phyloP scores from a whole-genome alignment of 2,797 vertebrate genomes.

The Morus bassanus region DNA sequence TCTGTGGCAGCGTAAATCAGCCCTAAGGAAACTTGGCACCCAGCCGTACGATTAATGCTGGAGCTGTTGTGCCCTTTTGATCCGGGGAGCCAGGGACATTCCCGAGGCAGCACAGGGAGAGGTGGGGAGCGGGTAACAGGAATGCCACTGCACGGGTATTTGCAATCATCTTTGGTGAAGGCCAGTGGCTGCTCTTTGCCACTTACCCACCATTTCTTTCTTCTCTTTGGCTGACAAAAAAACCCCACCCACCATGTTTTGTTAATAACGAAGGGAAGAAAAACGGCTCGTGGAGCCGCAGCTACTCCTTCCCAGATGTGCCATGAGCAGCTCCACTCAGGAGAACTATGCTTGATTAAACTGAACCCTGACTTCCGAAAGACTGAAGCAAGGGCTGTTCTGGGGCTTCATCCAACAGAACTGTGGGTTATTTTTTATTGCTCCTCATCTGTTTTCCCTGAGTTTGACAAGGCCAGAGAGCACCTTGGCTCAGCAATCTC shows the following conservation, averaged over 20 bases:
- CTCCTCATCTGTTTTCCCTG: neutral
- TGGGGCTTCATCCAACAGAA: neutral
- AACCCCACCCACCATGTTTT: neutral
- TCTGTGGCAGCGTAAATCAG: neutral
- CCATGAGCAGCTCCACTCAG: neutral
- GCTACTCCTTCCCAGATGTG: neutral
- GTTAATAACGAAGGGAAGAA: neutral
- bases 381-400: neutral
- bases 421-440: neutral
- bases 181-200: neutral
- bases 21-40: neutral
- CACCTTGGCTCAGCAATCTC: neutral
- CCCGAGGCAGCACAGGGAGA: neutral
- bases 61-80: neutral
- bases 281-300: neutral
- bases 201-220: neutral
- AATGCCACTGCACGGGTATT: neutral
- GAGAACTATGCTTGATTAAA: neutral
- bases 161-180: neutral
- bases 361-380: neutral
- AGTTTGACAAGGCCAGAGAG: neutral
- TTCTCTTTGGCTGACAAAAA: neutral
- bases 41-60: accelerated
- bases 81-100: neutral
- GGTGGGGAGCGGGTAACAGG: neutral